phyloP scores from a whole-genome alignment of 2,888 invertebrate species.

The Dysmachus trigonus region DNA sequence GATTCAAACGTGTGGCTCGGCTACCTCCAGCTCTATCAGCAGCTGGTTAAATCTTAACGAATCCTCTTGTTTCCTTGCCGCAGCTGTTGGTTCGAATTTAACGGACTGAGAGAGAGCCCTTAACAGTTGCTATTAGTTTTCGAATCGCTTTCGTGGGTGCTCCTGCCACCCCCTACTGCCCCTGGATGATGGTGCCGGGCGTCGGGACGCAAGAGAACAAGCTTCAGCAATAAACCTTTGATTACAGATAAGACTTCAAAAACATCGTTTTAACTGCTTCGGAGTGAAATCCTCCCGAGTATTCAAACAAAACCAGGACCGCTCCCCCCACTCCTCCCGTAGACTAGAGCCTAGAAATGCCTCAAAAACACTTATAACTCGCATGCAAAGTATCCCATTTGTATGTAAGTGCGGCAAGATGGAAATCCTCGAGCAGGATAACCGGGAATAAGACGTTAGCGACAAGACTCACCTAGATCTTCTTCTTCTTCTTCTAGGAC shows the following conservation, averaged over 20 bases:
- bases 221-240: slow-evolving; percentile 10
- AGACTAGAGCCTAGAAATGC: neutral
- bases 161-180: too few relatives aligned
- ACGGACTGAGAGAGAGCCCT: neutral
- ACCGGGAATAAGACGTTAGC: slow-evolving; percentile 36
- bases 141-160: neutral
- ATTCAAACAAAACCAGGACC: slow-evolving; percentile 10
- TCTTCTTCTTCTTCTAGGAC: slow-evolving; percentile 5
- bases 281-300: neutral
- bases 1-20: slow-evolving; percentile 44
- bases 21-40: slow-evolving; percentile 30
- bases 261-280: slow-evolving; percentile 25
- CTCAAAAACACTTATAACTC: slow-evolving; percentile 27
- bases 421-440: slow-evolving; percentile 3
- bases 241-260: slow-evolving; percentile 32
- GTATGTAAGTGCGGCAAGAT: slow-evolving; percentile 33
- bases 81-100: neutral
- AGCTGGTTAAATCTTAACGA: slow-evolving; percentile 35
- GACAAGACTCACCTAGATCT: slow-evolving; percentile 37
- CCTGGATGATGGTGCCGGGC: too few relatives aligned
- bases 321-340: neutral
- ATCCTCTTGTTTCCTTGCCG: neutral
- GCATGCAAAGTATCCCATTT: slow-evolving; percentile 37
- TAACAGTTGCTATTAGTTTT: neutral
- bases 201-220: neutral